Evolutionary conservation across 2,113 vertebrate genomes (phyloP).

Genomic region (Catharus bicknelli): DNA sequence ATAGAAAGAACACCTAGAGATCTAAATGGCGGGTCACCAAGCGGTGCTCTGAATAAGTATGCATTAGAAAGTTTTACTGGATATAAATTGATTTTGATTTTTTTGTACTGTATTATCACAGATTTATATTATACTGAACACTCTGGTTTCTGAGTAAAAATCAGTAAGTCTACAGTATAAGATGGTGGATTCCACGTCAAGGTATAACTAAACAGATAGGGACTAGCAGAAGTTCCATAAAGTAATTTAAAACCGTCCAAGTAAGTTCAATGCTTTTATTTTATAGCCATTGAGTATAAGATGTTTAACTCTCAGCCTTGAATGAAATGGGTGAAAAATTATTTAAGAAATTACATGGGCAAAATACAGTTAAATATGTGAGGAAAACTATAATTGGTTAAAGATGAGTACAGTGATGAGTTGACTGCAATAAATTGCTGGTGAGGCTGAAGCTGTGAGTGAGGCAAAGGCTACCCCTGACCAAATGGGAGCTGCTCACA

Average conservation of each 20-base stretch:
- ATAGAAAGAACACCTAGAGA: background rate
- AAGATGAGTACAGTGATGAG: background rate
- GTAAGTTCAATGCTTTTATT: background rate
- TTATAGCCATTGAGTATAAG: background rate
- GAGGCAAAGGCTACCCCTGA: background rate
- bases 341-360: background rate
- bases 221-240: background rate
- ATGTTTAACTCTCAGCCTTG: background rate
- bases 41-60: background rate
- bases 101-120: background rate
- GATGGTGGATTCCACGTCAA: background rate
- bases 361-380: background rate
- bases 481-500: background rate
- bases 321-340: background rate
- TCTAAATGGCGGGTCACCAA: background rate
- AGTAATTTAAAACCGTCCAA: background rate
- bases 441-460: background rate
- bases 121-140: background rate
- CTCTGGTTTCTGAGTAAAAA: background rate
- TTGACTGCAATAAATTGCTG: background rate
- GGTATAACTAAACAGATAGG: accelerated
- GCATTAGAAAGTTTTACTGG: background rate
- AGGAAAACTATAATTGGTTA: background rate
- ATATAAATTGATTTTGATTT: background rate
- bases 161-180: background rate